These are phyloP conservation scores for Agriopis aurantiaria DNA, from an alignment of 2,888 invertebrate species.

Conservation along the genomic window DNA sequence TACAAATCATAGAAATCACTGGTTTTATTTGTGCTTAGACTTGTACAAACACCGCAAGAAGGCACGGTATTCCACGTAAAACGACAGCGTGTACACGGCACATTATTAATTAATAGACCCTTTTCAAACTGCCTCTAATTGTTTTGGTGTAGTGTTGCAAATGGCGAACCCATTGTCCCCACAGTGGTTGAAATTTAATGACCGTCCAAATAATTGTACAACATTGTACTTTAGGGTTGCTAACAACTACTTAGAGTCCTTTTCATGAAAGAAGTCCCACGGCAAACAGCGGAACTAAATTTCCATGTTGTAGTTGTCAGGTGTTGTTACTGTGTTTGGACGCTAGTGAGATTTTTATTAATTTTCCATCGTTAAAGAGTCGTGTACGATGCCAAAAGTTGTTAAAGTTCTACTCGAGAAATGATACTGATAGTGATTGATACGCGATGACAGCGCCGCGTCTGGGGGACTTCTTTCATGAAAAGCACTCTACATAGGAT, in stretches of 20 bases:
- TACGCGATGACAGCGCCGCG: no score
- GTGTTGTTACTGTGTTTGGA: no score
- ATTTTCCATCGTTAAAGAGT: no score
- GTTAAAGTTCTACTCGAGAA: no score
- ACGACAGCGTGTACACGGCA: conserved; percentile 14
- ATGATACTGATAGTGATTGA: no score
- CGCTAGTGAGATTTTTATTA: no score
- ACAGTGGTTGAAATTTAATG: conserved; percentile 38
- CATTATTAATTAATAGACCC: conserved; percentile 34
- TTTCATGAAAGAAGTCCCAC: no score
- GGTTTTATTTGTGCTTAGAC: background rate
- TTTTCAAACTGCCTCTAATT: conserved; percentile 28
- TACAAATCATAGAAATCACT: background rate
- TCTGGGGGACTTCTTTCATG: no score
- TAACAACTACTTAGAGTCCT: background rate
- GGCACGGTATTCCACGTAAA: background rate
- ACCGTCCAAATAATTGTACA: conserved; percentile 28
- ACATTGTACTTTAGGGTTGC: conserved; percentile 14
- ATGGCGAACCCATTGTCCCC: conserved; percentile 34
- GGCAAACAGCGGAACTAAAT: no score
- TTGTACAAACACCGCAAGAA: background rate
- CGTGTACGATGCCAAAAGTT: no score
- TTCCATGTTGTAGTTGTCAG: no score
- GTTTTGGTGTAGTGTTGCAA: conserved; percentile 33
- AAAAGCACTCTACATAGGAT: no score